Percentiles rank a stretch among this genome's conserved stretches.
phyloP scores from a whole-genome alignment of 2,797 vertebrate genomes.

The Fistularia tabacaria region DNA sequence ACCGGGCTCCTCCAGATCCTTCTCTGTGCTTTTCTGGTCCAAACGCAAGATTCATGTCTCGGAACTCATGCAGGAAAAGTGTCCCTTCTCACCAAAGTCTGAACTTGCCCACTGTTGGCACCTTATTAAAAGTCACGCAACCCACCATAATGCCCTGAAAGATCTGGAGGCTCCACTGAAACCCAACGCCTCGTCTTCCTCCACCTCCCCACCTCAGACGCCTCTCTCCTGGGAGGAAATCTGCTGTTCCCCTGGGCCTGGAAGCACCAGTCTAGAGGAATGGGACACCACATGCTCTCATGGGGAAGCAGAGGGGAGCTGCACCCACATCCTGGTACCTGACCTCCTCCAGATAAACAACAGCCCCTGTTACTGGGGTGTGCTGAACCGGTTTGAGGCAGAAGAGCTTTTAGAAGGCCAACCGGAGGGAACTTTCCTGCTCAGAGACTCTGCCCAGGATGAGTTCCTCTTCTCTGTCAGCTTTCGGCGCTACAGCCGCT shows the following conservation, averaged over 20 bases:
- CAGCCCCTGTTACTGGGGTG: constrained; percentile 95
- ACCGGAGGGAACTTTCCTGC: constrained; percentile 93
- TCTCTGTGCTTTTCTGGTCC: constrained; percentile 82
- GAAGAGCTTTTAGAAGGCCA: constrained; percentile 94
- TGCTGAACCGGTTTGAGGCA: constrained; percentile 91
- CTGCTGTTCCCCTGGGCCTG: constrained; percentile 75
- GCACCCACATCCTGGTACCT: constrained; percentile 87
- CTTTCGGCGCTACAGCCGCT: constrained; percentile 94
- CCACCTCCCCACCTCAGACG: constrained; percentile 61
- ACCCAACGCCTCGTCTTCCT: constrained; percentile 46
- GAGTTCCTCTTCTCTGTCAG: constrained; percentile 96
- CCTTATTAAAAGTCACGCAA: constrained; percentile 86
- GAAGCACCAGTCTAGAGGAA: constrained; percentile 76
- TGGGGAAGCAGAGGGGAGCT: constrained; percentile 50
- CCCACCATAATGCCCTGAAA: constrained; percentile 72
- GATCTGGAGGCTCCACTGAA: constrained; percentile 68
- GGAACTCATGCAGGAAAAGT: constrained; percentile 93
- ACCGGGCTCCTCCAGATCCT: constrained; percentile 54
- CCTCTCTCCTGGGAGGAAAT: constrained; percentile 77
- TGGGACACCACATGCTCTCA: constrained; percentile 66
- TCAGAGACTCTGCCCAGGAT: constrained; percentile 93
- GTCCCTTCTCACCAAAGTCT: constrained; percentile 90
- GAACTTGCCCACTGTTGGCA: constrained; percentile 94
- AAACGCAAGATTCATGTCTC: constrained; percentile 95
- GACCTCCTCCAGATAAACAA: constrained; percentile 97